phyloP scores from a whole-genome alignment of 1,140 invertebrate species.

The Drosophila simulans region DNA sequence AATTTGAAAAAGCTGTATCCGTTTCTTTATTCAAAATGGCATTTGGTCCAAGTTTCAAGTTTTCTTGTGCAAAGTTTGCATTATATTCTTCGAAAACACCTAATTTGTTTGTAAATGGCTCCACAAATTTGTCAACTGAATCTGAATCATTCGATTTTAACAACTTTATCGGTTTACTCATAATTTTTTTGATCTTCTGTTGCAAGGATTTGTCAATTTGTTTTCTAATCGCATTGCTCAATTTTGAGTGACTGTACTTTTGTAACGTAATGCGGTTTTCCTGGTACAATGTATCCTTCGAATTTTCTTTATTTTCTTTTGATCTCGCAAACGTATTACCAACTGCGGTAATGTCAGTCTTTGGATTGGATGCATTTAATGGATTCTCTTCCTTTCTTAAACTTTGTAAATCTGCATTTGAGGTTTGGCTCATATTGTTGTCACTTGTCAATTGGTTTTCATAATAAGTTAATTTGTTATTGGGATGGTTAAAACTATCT shows the following conservation, averaged over 20 bases:
- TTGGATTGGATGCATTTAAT: neutral
- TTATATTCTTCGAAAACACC: neutral
- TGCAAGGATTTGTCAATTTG: constrained; percentile 2
- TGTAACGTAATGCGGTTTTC: neutral
- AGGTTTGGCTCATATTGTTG: no score
- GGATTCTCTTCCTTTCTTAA: no score
- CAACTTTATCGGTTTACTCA: constrained; percentile 48
- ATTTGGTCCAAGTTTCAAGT: neutral
- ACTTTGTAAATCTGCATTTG: neutral
- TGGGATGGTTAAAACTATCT: neutral
- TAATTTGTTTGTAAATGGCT: neutral
- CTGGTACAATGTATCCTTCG: neutral
- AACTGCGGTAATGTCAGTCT: no score
- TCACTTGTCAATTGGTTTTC: neutral
- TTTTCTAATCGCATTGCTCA: neutral
- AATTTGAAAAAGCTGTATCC: neutral
- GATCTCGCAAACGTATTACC: neutral
- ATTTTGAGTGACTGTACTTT: neutral
- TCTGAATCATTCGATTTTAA: neutral
- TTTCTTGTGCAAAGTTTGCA: neutral
- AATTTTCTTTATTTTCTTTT: neutral
- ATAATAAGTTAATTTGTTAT: neutral
- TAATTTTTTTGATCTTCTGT: constrained; percentile 31
- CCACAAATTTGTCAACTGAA: neutral
- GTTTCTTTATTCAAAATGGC: neutral